These are phyloP conservation scores for Chromobotia macracanthus DNA, from an alignment of 2,797 vertebrate species.

Conservation along the genomic window DNA sequence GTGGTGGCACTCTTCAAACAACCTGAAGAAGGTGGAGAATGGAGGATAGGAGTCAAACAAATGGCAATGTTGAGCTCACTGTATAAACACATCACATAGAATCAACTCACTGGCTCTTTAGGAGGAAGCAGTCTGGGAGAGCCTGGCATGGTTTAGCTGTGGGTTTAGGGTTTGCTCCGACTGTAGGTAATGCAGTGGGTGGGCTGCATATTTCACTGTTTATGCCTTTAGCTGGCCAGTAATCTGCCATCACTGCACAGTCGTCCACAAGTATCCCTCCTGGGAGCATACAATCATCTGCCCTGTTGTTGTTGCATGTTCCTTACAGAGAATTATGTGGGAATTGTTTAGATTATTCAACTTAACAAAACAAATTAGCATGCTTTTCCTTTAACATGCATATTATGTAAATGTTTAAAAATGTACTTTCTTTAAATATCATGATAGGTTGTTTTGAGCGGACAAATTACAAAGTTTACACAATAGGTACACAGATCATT, in stretches of 20 bases:
- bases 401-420: too few species aligned
- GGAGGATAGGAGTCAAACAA: not conserved
- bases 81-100: not conserved
- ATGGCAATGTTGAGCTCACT: not conserved
- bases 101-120: constrained; percentile 70
- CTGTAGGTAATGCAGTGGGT: constrained; percentile 56
- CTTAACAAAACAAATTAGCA: too few species aligned
- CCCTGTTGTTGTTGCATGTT: constrained; percentile 84
- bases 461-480: too few species aligned
- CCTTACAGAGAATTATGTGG: constrained; percentile 72
- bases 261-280: constrained; percentile 69
- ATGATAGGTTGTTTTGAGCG: too few species aligned
- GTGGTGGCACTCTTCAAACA: constrained; percentile 80
- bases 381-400: too few species aligned
- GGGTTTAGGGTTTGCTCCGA: constrained; percentile 59
- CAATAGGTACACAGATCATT: too few species aligned
- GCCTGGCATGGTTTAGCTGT: constrained; percentile 64
- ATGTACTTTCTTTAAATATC: too few species aligned
- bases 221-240: constrained; percentile 83
- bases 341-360: not conserved
- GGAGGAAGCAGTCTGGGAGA: constrained; percentile 70
- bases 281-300: constrained; percentile 88
- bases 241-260: constrained; percentile 86
- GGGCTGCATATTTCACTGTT: constrained; percentile 80
- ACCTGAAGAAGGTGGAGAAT: constrained; percentile 62